Base-by-base conservation (phyloP, 2,888 invertebrate species). In the Cataglyphis cursor region DNA sequence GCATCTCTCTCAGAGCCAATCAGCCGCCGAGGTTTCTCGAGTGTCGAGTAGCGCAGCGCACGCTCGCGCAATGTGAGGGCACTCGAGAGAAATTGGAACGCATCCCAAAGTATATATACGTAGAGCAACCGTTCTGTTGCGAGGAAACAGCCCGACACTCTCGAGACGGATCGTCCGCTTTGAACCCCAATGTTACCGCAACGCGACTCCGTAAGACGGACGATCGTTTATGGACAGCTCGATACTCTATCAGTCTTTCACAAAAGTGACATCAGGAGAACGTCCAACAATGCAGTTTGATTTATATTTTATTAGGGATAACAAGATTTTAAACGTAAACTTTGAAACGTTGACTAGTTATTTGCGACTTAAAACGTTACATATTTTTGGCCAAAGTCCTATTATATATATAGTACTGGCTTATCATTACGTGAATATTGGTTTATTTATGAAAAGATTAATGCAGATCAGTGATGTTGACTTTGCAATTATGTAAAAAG, bases 31-130 rank as follows among this genome's bases (percentile, higher is more conserved):
- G 85, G 75, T 83, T 83, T 83, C 73, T 66, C 73, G 70, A 10
- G 38, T 57, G 41, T 81, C 59, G 83, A 81, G 85, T 81, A 80
- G 83, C 38, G 75, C 61, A 73, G 73, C 70, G 57, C 57, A 38
- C 83, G 78, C 62, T 54, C 68, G 66, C 74, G 48, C 48, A 68
- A 64, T 81, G 51, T 51, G 72, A 85, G 83, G 70, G 65, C 59
- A 84, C 85, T 85, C 70, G 70, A 85, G 83, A 83, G 85, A 85
- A 85, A 85, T 85, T 85, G 85, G 85, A 85, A 84, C 85, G 83
- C 85, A 83, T 81, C 83, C 85, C 76, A 84, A 85, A 85, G 83
- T 85, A 85, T 85, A 85, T 84, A 81, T 54, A 80, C 75, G 75
- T 54, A 80, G 51, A 35, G 59, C 41, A 62, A 28, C 18, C 59